Conservation (phyloP, 2,113 vertebrate species). For the Gymnarchus niloticus region DNA sequence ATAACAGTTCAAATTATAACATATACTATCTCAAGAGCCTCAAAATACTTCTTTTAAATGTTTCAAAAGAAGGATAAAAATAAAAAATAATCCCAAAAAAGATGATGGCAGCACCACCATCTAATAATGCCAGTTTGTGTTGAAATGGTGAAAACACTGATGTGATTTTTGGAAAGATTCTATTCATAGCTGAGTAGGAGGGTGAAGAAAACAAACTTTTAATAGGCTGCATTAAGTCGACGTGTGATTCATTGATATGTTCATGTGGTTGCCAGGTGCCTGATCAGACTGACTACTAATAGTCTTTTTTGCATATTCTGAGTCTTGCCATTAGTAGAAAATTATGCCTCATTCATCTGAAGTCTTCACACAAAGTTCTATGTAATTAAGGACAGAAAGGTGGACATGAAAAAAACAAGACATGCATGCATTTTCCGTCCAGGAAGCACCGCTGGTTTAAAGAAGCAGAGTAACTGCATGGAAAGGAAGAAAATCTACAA, state of each 20-base stretch:
- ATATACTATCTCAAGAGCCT: too few relatives aligned
- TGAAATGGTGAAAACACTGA: neutral
- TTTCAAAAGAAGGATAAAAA: neutral
- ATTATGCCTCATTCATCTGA: conserved; percentile 11
- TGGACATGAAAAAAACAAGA: neutral
- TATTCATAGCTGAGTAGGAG: neutral
- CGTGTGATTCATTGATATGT: neutral
- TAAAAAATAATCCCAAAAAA: neutral
- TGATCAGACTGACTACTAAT: neutral
- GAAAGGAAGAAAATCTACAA: neutral
- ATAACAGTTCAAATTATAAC: too few relatives aligned
- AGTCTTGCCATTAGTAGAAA: neutral
- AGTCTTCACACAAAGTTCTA: neutral
- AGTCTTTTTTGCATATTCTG: neutral
- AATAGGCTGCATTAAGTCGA: too few relatives aligned
- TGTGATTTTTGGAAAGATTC: too few relatives aligned
- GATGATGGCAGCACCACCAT: too few relatives aligned
- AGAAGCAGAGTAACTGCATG: neutral
- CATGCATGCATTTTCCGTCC: neutral
- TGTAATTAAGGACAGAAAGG: neutral
- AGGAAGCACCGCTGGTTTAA: neutral
- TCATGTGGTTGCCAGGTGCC: neutral
- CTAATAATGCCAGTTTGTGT: neutral
- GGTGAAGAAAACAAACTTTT: neutral
- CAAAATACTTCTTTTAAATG: too few relatives aligned